A percentile compares a stretch with the other conserved stretches of the same genome.
Evolutionary conservation across 2,113 vertebrate species (phyloP).

Genomic region (Gopherus flavomarginatus): DNA sequence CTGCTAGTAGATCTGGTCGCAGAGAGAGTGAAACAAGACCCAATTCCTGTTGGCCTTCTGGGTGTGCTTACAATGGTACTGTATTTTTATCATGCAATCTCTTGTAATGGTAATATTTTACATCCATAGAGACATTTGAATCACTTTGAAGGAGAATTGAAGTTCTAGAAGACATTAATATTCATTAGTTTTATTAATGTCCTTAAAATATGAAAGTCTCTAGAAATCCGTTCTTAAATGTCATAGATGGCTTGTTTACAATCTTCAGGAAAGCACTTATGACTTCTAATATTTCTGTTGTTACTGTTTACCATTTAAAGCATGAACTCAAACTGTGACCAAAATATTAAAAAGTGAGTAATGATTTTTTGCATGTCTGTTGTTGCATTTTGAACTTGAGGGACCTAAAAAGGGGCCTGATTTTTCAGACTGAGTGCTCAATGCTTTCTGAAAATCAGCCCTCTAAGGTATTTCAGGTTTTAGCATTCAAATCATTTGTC

Average conservation of each 20-base stretch:
- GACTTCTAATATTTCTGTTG: neutral
- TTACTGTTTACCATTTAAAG: neutral
- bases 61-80: constrained; percentile 95
- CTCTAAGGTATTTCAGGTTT: neutral
- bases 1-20: constrained; percentile 95
- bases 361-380: neutral
- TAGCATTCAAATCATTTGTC: neutral
- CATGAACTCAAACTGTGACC: neutral
- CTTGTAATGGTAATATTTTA: neutral
- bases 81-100: neutral
- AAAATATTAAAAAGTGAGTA: neutral
- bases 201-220: neutral
- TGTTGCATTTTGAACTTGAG: neutral
- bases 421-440: neutral
- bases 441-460: neutral
- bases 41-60: constrained; percentile 91
- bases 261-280: neutral
- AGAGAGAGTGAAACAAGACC: constrained; percentile 96
- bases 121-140: neutral
- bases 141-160: too few relatives aligned
- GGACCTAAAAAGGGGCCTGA: neutral
- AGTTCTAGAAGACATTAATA: neutral
- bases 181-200: neutral
- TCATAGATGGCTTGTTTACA: neutral
- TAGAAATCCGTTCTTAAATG: neutral